phyloP scores from a whole-genome alignment of 2,113 vertebrate genomes.

The Pseudorasbora parva region DNA sequence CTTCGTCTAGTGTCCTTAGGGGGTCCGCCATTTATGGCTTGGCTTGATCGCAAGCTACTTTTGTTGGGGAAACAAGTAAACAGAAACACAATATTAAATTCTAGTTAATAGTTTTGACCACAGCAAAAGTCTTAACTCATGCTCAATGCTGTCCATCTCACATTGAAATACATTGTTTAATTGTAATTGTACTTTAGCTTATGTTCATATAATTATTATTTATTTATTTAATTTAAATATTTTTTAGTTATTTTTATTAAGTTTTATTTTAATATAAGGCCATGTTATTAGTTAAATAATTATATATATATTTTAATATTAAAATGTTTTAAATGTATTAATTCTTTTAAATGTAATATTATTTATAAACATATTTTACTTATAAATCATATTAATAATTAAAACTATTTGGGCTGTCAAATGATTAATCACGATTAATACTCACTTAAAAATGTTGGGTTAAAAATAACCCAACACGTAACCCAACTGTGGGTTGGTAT shows the following conservation, averaged over 20 bases:
- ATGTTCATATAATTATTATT: background rate
- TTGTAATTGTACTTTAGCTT: background rate
- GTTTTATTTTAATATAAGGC: too few species aligned
- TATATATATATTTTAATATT: background rate
- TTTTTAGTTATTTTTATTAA: background rate
- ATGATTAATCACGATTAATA: too few species aligned
- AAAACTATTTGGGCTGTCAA: background rate
- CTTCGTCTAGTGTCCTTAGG: background rate
- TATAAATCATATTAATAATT: background rate
- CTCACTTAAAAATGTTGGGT: too few species aligned
- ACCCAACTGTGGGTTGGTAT: too few species aligned
- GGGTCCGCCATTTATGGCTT: background rate
- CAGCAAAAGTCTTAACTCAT: background rate
- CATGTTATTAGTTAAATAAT: too few species aligned
- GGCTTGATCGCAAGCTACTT: background rate
- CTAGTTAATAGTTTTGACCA: background rate
- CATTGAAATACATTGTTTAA: background rate
- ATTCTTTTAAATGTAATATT: background rate
- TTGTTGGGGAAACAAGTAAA: background rate
- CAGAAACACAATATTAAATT: background rate
- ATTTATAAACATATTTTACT: background rate
- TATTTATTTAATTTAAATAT: background rate
- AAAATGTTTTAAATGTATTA: background rate
- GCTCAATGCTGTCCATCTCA: background rate
- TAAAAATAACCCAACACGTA: too few species aligned